Conservation (phyloP, 2,113 vertebrate species). For the Cyphomyrus discorhynchus region DNA sequence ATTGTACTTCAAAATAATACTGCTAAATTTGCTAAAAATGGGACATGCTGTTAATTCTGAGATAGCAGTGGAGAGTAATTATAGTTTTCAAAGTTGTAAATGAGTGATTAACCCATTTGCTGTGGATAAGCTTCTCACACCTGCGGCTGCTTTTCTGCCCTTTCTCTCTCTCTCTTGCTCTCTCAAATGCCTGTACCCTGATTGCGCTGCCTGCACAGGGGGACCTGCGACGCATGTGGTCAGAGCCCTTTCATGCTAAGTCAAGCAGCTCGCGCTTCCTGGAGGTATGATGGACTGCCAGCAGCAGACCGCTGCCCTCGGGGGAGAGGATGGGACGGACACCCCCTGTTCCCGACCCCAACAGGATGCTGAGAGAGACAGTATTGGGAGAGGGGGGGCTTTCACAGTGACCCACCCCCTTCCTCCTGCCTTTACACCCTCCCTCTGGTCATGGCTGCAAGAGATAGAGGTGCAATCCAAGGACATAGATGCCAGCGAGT, state of each 20-base stretch:
- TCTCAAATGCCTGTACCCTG: neutral
- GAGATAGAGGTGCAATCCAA: neutral
- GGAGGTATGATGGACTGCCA: constrained; percentile 85
- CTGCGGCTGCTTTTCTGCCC: neutral
- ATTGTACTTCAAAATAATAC: neutral
- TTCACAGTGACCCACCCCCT: constrained; percentile 20
- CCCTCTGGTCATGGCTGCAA: neutral
- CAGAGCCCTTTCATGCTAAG: constrained; percentile 96
- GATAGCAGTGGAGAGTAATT: neutral
- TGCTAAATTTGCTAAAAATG: neutral
- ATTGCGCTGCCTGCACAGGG: constrained; percentile 58
- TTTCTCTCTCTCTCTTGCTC: neutral
- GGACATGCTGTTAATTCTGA: neutral
- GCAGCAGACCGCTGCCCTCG: constrained; percentile 28
- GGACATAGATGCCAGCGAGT: neutral
- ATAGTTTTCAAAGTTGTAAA: neutral
- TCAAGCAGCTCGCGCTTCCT: constrained; percentile 92
- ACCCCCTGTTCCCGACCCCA: constrained; percentile 12
- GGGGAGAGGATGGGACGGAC: constrained; percentile 41
- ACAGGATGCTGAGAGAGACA: constrained; percentile 39
- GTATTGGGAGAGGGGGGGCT: constrained; percentile 25
- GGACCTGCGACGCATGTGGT: constrained; percentile 98
- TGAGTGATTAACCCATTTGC: neutral
- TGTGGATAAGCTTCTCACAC: neutral
- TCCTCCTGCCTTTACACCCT: constrained; percentile 42